phyloP scores from a whole-genome alignment of 2,113 vertebrate genomes.

The Spea bombifrons region DNA sequence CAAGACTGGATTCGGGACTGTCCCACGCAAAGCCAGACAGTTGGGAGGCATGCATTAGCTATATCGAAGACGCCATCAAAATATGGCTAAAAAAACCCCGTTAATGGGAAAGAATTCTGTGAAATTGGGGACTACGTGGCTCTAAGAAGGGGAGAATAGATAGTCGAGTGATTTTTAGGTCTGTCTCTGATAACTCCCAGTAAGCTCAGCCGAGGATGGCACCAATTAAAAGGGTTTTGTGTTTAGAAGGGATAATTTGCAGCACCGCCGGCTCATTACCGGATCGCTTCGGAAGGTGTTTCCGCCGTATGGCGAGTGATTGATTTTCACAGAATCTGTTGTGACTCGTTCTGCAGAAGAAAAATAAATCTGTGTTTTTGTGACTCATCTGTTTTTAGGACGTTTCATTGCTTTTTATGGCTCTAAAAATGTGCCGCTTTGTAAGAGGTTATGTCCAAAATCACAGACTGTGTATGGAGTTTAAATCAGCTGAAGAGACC shows the following conservation, averaged over 20 bases:
- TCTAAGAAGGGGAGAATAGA: no score
- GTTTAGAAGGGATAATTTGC: background rate
- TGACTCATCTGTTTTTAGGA: background rate
- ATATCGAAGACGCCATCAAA: no score
- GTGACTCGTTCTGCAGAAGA: slow-evolving; percentile 5
- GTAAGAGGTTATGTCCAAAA: no score
- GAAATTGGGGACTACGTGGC: no score
- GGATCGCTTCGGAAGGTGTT: slow-evolving; percentile 17
- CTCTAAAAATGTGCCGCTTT: background rate
- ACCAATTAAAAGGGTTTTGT: background rate
- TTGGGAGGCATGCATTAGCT: no score
- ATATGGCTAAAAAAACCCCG: no score
- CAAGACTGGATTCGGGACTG: no score
- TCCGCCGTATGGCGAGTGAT: slow-evolving; percentile 23
- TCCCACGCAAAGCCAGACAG: no score
- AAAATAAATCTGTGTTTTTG: slow-evolving; percentile 21
- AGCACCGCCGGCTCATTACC: slow-evolving; percentile 20
- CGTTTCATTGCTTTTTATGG: slow-evolving; percentile 13
- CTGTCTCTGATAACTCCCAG: no score
- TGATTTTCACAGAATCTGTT: slow-evolving; percentile 29
- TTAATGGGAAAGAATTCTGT: no score
- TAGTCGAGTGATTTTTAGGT: no score
- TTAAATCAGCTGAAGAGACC: background rate
- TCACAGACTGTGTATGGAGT: no score
- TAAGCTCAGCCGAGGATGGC: slow-evolving; percentile 7